These are phyloP conservation scores for Deroptyus accipitrinus DNA, from an alignment of 2,113 vertebrate species.

Conservation along the genomic window DNA sequence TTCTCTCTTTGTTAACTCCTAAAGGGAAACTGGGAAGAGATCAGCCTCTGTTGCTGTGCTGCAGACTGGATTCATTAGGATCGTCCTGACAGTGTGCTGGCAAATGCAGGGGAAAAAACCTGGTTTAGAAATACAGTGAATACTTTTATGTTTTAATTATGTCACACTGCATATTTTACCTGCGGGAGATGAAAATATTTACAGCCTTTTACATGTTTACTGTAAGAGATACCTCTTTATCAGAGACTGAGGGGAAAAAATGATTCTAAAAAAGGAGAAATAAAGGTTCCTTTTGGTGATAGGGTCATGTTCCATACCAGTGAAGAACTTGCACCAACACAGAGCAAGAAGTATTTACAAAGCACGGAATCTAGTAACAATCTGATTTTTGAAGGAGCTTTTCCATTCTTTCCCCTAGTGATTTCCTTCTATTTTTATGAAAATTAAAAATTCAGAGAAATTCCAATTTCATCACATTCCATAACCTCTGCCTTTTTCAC, in stretches of 20 bases:
- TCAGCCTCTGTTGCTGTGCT: neutral
- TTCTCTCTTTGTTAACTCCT: neutral
- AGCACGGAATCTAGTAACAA: neutral
- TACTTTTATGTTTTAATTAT: neutral
- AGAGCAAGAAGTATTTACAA: neutral
- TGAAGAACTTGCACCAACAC: neutral
- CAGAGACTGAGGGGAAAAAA: neutral
- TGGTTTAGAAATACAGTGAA: fast-evolving
- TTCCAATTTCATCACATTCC: neutral
- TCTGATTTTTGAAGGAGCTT: neutral
- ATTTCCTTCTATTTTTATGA: neutral
- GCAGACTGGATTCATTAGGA: neutral
- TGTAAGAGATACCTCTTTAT: neutral
- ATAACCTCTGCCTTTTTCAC: neutral
- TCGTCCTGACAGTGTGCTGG: neutral
- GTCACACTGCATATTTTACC: neutral
- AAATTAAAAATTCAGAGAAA: neutral
- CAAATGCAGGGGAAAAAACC: neutral
- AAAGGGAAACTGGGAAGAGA: neutral
- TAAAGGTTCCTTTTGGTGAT: neutral
- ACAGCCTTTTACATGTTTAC: neutral
- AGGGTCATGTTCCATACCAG: neutral
- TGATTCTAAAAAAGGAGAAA: neutral
- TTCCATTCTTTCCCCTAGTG: neutral
- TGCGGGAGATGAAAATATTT: neutral